Base-by-base conservation (phyloP, 2,797 vertebrate genomes). In the Anabas testudineus region DNA sequence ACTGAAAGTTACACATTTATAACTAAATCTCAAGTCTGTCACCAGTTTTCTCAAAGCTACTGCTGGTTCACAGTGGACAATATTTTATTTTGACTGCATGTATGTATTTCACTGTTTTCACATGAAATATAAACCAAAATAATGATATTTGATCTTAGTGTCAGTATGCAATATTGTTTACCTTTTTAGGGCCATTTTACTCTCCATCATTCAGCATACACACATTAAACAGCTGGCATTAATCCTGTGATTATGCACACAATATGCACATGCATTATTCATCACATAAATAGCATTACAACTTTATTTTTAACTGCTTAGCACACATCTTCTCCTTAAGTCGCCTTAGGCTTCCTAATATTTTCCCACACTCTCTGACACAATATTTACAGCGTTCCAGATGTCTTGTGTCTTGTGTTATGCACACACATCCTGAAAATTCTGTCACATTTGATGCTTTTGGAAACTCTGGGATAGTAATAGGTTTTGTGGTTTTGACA, bases 11-110 rank as follows among this genome's bases (percentile, higher is more conserved):
- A 3, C 16, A 48, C 0, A 28, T n/a, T 22, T 39, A 15, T 13
- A 32, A 45, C 28, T 7, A 15, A 49, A 69, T 49, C 8, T 15
- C n/a, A 53, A 51, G 10, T 19, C 45, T 43, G 18, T 58, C 49
- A 30, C 28, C 7, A 0, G 6, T 42, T 15, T 41, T 47, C n/a
- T 51, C 22, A 42, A 43, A 60, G 21, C 21, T 7, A 32, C 5
- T 28, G 43, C 36, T 30, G 18, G 2, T 45, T 9, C 24, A 36
- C 14, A 24, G 19, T n/a, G n/a, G 8, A 54, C 24, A 26, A 13
- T 54, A 16, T 26, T 10, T 24, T 21, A 21, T 26, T 39, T 28
- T n/a, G 21, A 34, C 14, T 2, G 7, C 19, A 49, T n/a, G 21
- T 22, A 7, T 32, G n/a, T 10, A 45, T 26, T 10, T 45, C 10